These are phyloP conservation scores for Andrena fulva DNA, from an alignment of 2,888 invertebrate species.

Conservation along the genomic window DNA sequence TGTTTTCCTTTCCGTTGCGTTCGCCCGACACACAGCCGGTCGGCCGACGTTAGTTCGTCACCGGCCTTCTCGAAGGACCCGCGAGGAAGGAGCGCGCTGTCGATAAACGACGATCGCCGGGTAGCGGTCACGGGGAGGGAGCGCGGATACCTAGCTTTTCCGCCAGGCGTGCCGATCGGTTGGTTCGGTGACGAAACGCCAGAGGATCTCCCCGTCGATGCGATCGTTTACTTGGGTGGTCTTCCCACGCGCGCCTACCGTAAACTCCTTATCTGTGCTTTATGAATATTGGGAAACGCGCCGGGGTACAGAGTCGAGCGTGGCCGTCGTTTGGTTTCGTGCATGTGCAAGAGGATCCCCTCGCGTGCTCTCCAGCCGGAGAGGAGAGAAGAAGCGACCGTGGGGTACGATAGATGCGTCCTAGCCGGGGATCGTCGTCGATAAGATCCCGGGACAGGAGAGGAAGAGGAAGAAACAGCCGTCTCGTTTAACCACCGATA, in stretches of 20 bases:
- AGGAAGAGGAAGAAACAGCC: slow-evolving; percentile 47
- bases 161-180: neutral
- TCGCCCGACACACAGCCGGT: slow-evolving; percentile 25
- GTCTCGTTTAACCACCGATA: slow-evolving; percentile 7
- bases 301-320: neutral
- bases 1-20: slow-evolving; percentile 38
- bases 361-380: neutral
- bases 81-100: neutral
- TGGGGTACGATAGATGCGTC: slow-evolving; percentile 33
- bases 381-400: neutral
- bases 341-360: neutral
- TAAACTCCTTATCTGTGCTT: slow-evolving; percentile 18
- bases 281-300: slow-evolving; percentile 36
- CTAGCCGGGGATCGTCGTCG: slow-evolving; percentile 49
- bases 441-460: slow-evolving; percentile 33
- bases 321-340: neutral
- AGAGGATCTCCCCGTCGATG: slow-evolving; percentile 1
- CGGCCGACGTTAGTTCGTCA: slow-evolving; percentile 23
- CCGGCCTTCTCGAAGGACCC: slow-evolving; percentile 14
- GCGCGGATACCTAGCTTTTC: neutral
- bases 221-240: neutral
- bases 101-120: neutral
- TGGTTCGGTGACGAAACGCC: slow-evolving; percentile 13
- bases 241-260: slow-evolving; percentile 14
- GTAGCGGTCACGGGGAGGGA: neutral